Percentiles rank a stretch among this genome's conserved stretches.
Conservation (phyloP, 2,888 invertebrate genomes). For the Piscicola geometra region DNA sequence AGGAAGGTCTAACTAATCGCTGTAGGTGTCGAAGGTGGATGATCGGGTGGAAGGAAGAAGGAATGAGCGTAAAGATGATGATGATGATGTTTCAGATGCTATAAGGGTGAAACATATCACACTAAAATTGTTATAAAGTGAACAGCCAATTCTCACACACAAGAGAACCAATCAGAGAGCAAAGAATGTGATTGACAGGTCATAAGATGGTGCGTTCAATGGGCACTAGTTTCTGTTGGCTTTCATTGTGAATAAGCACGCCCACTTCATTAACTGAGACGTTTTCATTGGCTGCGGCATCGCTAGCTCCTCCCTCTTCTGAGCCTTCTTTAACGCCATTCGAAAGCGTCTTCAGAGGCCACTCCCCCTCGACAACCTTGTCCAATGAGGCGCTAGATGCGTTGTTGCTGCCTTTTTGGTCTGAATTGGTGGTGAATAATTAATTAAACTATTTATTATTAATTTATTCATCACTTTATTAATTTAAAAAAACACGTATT, state of each 20-base stretch:
- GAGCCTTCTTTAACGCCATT: not conserved
- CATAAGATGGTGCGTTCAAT: not conserved
- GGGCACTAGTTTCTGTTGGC: conserved; percentile 11
- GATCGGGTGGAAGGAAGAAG: no score
- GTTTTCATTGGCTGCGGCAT: not conserved
- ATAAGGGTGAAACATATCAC: no score
- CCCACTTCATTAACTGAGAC: not conserved
- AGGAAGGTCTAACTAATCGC: no score
- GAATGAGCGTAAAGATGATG: no score
- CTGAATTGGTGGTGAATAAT: not conserved
- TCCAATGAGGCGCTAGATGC: not conserved
- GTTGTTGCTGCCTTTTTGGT: not conserved
- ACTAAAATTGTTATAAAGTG: no score
- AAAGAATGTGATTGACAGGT: no score
- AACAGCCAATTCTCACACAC: no score
- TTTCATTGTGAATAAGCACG: conserved; percentile 3
- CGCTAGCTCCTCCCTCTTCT: not conserved
- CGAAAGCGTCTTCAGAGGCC: not conserved
- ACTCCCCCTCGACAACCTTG: not conserved
- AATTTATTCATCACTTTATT: not conserved
- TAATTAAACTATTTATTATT: not conserved
- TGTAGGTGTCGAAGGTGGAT: no score
- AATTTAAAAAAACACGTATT: no score
- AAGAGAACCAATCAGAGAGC: no score
- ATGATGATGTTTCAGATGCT: no score